Evolutionary conservation across 2,888 invertebrate species (phyloP).

Genomic region (Osedax fenrisi): DNA sequence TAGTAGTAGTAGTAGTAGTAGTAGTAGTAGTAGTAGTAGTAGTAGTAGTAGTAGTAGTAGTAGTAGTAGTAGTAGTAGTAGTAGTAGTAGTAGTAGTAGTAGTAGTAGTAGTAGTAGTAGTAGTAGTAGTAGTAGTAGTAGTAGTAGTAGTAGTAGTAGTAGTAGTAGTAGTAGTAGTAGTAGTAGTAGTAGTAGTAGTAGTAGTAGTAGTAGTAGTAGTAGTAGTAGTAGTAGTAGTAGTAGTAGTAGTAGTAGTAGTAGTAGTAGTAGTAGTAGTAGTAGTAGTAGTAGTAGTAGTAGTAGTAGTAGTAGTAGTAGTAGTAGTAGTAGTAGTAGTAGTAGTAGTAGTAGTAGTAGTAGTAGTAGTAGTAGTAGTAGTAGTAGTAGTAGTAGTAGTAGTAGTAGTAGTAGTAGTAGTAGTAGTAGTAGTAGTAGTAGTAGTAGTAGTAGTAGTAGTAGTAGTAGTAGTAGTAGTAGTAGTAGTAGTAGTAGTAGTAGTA

Average conservation of each 20-base stretch:
- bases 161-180: slow-evolving; percentile 2
- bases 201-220: slow-evolving; percentile 6
- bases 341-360: slow-evolving; percentile 18
- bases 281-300: slow-evolving; percentile 21
- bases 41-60: slow-evolving; percentile 3
- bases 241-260: slow-evolving; percentile 14
- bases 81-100: slow-evolving; percentile 20
- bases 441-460: slow-evolving; percentile 18
- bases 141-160: slow-evolving; percentile 16
- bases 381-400: slow-evolving; percentile 21
- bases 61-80: slow-evolving; percentile 12
- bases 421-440: slow-evolving; percentile 12
- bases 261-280: background rate
- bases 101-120: slow-evolving; percentile 3
- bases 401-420: slow-evolving; percentile 8
- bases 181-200: slow-evolving; percentile 21
- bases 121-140: slow-evolving; percentile 12
- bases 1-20: slow-evolving; percentile 4
- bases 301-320: slow-evolving; percentile 6
- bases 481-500: slow-evolving; percentile 18
- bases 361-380: background rate
- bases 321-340: slow-evolving; percentile 14
- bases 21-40: background rate
- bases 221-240: slow-evolving; percentile 14
- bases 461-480: background rate